A percentile compares a stretch with the other conserved stretches of the same genome.
Conservation (phyloP, 1,140 invertebrate genomes). For the Littorina saxatilis region DNA sequence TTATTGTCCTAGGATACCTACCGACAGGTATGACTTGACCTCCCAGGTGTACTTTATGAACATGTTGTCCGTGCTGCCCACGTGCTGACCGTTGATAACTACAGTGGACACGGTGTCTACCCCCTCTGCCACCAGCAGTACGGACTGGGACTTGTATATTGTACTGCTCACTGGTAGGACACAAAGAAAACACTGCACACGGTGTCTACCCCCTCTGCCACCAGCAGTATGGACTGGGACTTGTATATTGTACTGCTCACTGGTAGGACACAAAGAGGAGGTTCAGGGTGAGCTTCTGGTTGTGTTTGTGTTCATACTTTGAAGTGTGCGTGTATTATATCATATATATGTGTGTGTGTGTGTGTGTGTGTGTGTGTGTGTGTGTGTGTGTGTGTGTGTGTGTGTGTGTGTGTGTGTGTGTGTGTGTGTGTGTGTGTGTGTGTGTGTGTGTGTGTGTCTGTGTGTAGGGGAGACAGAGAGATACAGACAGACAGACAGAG, state of each 20-base stretch:
- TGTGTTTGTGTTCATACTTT: not conserved
- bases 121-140: conserved; percentile 80
- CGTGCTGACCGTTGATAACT: conserved; percentile 81
- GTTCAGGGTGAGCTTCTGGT: not conserved
- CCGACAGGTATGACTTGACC: conserved; percentile 82
- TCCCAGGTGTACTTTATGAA: conserved; percentile 89
- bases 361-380: conserved; percentile 15
- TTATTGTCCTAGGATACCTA: conserved; percentile 16
- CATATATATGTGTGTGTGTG: not conserved
- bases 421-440: not conserved
- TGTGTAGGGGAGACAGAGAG: too few relatives aligned
- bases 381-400: conserved; percentile 10
- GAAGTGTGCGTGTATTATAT: not conserved
- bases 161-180: too few relatives aligned
- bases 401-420: not conserved
- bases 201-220: too few relatives aligned
- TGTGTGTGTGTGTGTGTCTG: not conserved
- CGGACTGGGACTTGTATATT: too few relatives aligned
- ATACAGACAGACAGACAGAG: too few relatives aligned
- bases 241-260: too few relatives aligned
- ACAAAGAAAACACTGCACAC: too few relatives aligned
- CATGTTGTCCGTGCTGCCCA: conserved; percentile 90
- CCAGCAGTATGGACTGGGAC: too few relatives aligned
- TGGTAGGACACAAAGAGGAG: too few relatives aligned
- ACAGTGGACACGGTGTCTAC: conserved; percentile 90